Base-by-base conservation (phyloP, 53 echinoderm and acorn worm species). In the Holothuria leucospilota region DNA sequence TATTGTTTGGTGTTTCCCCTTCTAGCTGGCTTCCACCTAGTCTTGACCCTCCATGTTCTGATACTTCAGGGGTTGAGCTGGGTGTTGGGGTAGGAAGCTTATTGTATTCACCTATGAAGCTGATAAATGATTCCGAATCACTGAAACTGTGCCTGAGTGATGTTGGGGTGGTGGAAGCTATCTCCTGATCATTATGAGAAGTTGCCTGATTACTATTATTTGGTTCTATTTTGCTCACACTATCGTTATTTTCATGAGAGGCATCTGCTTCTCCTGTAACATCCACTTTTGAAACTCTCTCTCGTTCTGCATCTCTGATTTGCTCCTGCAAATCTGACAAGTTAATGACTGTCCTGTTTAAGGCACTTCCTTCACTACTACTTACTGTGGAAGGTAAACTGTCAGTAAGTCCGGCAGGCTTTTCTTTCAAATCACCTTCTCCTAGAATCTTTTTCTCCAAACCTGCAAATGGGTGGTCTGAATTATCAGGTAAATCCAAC, bases 331-430 rank as follows among this genome's bases (percentile, higher is more conserved):
- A 79, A 25, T 91, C 93, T 2, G 93, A 93, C 21, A 88, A 68
- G 40, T 92, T 90, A 62, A 96, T 92, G 25, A 96, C 96, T 20
- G 96, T 96, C 83, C 88, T 90, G 81, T 96, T 96, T 38, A 96
- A 82, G 23, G 86, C 90, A 68, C 94, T 96, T 60, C 49, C 80
- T 61, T 93, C 90, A 66, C 93, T 93, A 81, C 93, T 93, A 40
- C 90, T 91, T 34, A 29, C n/a, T 18, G 82, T 82, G 34, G 82
- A 82, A 9, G 82, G 63, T 20, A 82, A 7, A 39, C 82, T 82
- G 6, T 61, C 86, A 34, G 59, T 40, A 26, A 72, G 53, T 18
- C 41, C 78, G 1, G 26, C 21, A 13, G 28, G 29, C 13, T 78
- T 58, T 11, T 56, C 56, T 56, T 56, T 56, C 56, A 56, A 56